phyloP scores from a whole-genome alignment of 2,888 invertebrate genomes.

The Mythimna ferrago region DNA sequence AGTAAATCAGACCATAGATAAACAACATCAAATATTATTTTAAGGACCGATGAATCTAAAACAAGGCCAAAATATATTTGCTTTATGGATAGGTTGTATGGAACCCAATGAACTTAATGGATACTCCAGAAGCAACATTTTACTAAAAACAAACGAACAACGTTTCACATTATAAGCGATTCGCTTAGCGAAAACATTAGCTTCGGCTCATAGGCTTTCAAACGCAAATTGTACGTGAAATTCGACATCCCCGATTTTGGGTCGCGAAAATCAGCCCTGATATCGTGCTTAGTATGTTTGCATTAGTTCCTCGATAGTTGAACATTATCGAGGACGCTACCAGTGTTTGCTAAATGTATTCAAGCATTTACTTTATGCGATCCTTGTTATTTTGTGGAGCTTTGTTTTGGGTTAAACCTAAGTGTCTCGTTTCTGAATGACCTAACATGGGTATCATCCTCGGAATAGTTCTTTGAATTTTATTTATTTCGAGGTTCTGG shows the following conservation, averaged over 20 bases:
- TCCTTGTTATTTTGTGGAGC: slow-evolving; percentile 51
- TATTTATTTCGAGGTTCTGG: slow-evolving; percentile 38
- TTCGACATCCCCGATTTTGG: slow-evolving; percentile 83
- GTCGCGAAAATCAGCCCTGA: slow-evolving; percentile 74
- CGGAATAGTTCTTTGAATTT: slow-evolving; percentile 29
- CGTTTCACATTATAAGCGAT: slow-evolving; percentile 76
- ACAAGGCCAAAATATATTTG: slow-evolving; percentile 34
- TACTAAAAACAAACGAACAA: slow-evolving; percentile 66
- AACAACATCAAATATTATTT: slow-evolving; percentile 37
- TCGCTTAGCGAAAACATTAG: slow-evolving; percentile 88
- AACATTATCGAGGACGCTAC: slow-evolving; percentile 59
- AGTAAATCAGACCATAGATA: neutral
- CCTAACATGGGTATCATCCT: slow-evolving; percentile 38
- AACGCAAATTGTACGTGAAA: slow-evolving; percentile 88
- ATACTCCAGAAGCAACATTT: slow-evolving; percentile 66
- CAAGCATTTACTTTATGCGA: slow-evolving; percentile 48
- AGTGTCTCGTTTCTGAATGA: slow-evolving; percentile 42
- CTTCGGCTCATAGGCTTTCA: slow-evolving; percentile 86
- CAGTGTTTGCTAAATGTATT: slow-evolving; percentile 58
- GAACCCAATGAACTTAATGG: slow-evolving; percentile 50
- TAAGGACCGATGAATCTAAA: slow-evolving; percentile 2
- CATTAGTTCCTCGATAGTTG: slow-evolving; percentile 69
- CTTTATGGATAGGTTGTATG: slow-evolving; percentile 30
- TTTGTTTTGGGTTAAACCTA: slow-evolving; percentile 46
- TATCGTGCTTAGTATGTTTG: slow-evolving; percentile 72